Evolutionary conservation across 2,113 vertebrate species (phyloP).

Genomic region (Delphinapterus leucas): DNA sequence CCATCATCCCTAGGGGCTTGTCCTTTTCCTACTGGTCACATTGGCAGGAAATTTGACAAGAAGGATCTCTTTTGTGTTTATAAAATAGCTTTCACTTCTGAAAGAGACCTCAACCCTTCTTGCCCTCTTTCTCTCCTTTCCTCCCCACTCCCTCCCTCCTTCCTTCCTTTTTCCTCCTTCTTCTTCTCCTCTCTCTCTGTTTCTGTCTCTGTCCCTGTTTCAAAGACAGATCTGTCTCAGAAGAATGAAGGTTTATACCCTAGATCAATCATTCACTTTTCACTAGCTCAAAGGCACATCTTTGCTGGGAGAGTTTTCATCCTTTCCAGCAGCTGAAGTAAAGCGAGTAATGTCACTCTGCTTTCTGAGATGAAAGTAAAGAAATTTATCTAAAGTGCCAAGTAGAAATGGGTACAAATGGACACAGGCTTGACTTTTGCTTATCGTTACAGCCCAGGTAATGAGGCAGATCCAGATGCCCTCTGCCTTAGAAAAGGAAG

Average conservation of each 20-base stretch:
- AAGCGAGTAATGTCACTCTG: background rate
- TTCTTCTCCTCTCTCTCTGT: background rate
- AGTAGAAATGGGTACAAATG: constrained; percentile 36
- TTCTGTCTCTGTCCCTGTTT: background rate
- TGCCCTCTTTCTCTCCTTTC: background rate
- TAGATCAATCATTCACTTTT: constrained; percentile 28
- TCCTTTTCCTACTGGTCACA: background rate
- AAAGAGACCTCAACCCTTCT: background rate
- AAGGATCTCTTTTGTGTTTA: background rate
- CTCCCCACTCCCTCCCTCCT: background rate
- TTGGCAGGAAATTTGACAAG: background rate
- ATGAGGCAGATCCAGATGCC: background rate
- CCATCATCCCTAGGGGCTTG: background rate
- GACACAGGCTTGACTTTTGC: background rate
- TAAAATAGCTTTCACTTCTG: background rate
- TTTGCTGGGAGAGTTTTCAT: constrained; percentile 50
- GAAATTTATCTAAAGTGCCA: constrained; percentile 21
- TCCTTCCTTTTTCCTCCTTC: background rate
- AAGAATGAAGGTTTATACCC: constrained; percentile 40
- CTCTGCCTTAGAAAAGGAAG: constrained; percentile 42
- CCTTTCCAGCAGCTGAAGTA: constrained; percentile 45
- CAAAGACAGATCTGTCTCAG: background rate
- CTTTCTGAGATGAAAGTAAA: constrained; percentile 49
- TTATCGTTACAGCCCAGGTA: background rate
- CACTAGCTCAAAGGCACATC: background rate